A percentile compares a stretch with the other conserved stretches of the same genome.
These are phyloP conservation scores for Battus philenor DNA, from an alignment of 1,140 invertebrate species.

Conservation along the genomic window DNA sequence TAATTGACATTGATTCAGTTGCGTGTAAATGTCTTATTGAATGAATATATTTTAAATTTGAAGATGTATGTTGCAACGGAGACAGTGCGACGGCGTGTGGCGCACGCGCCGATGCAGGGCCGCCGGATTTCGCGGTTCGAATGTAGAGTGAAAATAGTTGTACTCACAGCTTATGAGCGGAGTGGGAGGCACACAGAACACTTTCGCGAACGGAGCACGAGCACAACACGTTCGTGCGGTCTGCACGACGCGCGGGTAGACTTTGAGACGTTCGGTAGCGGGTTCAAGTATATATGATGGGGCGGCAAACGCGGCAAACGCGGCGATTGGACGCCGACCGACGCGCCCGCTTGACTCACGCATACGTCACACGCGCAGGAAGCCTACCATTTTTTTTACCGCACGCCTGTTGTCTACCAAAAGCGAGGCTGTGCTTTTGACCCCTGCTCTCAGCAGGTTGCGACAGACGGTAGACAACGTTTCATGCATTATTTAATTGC, in stretches of 20 bases:
- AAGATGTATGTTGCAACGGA: no score
- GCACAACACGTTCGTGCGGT: slow-evolving; percentile 32
- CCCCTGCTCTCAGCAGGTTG: neutral
- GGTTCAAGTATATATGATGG: slow-evolving; percentile 43
- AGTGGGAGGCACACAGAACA: slow-evolving; percentile 38
- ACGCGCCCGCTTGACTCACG: slow-evolving; percentile 44
- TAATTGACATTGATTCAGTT: no score
- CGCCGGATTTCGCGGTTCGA: no score
- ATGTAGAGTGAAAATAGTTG: slow-evolving; percentile 20
- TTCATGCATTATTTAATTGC: slow-evolving; percentile 3
- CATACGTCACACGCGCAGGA: slow-evolving; percentile 41
- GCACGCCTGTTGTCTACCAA: slow-evolving; percentile 10
- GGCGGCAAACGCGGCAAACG: slow-evolving; percentile 25
- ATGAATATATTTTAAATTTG: no score
- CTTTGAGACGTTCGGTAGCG: slow-evolving; percentile 41
- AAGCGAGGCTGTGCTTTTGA: slow-evolving; percentile 3
- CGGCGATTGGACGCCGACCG: slow-evolving; percentile 37
- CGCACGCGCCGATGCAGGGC: no score
- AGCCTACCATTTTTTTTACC: slow-evolving; percentile 34
- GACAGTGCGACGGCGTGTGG: no score
- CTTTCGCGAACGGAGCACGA: slow-evolving; percentile 29
- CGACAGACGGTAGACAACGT: neutral
- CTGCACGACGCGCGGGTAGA: slow-evolving; percentile 31
- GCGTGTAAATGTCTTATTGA: no score
- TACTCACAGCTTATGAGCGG: slow-evolving; percentile 43